Conservation (phyloP, 2,888 invertebrate species). For the Eristalis tenax region DNA sequence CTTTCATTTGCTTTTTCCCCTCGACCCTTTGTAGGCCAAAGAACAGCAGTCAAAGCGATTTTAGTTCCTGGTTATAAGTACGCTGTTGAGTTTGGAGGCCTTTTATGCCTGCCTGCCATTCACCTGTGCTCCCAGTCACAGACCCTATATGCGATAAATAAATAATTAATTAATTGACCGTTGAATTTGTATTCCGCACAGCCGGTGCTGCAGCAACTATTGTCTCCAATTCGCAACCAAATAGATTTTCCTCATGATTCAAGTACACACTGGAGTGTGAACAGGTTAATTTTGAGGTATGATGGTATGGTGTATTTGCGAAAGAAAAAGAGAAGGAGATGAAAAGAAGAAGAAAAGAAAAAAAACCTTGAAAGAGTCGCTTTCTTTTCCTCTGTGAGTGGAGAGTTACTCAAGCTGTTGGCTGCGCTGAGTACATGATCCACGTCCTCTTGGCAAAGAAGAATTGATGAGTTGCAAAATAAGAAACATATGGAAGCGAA, state of each 20-base stretch:
- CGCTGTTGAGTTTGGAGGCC: background rate
- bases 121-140: background rate
- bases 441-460: conserved; percentile 17
- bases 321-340: conserved; percentile 6
- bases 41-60: background rate
- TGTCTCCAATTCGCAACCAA: background rate
- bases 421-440: conserved; percentile 7
- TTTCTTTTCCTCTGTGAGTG: conserved; percentile 34
- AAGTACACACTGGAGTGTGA: background rate
- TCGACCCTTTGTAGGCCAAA: conserved; percentile 19
- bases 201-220: background rate
- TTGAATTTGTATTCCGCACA: conserved; percentile 3
- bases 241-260: background rate
- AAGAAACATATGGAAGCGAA: conserved; percentile 39
- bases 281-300: conserved; percentile 9
- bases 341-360: conserved; percentile 4
- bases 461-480: conserved; percentile 32
- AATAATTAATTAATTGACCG: conserved; percentile 11
- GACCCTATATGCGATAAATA: background rate
- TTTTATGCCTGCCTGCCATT: background rate
- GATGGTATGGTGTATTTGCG: conserved; percentile 7
- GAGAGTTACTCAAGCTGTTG: conserved; percentile 38
- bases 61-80: background rate
- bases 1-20: background rate
- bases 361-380: conserved; percentile 46